phyloP scores from a whole-genome alignment of 2,888 invertebrate genomes.

The Andrena bucephala region DNA sequence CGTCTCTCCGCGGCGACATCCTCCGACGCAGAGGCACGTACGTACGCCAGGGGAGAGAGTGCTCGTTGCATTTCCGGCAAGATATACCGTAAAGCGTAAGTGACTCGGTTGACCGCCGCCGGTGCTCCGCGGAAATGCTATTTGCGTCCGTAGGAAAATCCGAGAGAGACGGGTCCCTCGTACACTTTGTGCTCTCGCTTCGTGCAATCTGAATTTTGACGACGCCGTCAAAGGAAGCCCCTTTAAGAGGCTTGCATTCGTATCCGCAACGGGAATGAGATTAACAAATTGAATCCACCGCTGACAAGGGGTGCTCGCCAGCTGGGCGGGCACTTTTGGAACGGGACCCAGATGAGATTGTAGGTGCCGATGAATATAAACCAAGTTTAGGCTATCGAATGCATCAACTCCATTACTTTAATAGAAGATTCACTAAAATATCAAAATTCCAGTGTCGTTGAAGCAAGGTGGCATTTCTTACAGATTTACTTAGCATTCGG shows the following conservation, averaged over 20 bases:
- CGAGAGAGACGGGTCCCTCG: constrained; percentile 11
- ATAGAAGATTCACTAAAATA: not conserved
- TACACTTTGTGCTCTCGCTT: constrained; percentile 10
- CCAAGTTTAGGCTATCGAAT: not conserved
- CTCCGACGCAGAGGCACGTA: constrained; percentile 24
- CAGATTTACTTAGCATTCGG: no score
- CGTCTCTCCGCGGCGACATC: constrained; percentile 48
- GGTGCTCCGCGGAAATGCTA: constrained; percentile 55
- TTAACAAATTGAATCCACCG: constrained; percentile 47
- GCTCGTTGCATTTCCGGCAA: constrained; percentile 61
- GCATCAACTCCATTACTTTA: not conserved
- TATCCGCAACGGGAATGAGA: constrained; percentile 34
- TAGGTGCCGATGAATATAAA: constrained; percentile 5
- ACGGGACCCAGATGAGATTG: constrained; percentile 1
- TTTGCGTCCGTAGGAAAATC: constrained; percentile 61
- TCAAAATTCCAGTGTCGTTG: not conserved
- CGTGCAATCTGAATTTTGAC: constrained; percentile 62
- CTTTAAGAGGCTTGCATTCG: constrained; percentile 38
- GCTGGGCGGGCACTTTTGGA: not conserved
- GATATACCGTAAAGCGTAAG: constrained; percentile 58
- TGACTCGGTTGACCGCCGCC: constrained; percentile 62
- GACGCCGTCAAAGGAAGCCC: constrained; percentile 50
- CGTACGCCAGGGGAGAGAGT: not conserved
- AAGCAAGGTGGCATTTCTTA: not conserved
- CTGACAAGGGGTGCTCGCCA: not conserved